These are phyloP conservation scores for Noctuana brunneofusca DNA, from an alignment of 2,888 invertebrate genomes.

Conservation along the genomic window DNA sequence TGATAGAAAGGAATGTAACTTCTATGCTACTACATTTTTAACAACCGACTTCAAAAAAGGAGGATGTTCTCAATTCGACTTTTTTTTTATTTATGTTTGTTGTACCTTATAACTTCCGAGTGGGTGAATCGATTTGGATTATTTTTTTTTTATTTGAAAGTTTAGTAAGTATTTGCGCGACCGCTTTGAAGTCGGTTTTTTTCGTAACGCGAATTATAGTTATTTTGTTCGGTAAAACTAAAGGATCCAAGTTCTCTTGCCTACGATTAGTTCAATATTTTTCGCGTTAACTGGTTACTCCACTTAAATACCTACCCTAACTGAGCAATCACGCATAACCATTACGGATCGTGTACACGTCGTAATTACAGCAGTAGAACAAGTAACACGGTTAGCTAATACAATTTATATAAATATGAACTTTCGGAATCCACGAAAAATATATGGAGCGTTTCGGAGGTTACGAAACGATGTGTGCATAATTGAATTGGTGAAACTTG, in stretches of 20 bases:
- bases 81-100: no score
- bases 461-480: slow-evolving; percentile 20
- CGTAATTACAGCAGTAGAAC: slow-evolving; percentile 21
- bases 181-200: no score
- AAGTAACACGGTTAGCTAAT: slow-evolving; percentile 27
- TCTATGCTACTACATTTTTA: no score
- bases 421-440: slow-evolving; percentile 30
- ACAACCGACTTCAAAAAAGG: no score
- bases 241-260: neutral
- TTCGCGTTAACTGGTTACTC: slow-evolving; percentile 11
- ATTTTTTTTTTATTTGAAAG: no score
- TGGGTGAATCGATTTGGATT: no score
- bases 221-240: neutral
- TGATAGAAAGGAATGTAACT: no score
- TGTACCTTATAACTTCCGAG: no score
- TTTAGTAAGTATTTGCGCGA: no score
- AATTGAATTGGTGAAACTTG: slow-evolving; percentile 21
- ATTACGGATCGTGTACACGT: slow-evolving; percentile 1
- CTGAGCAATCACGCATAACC: slow-evolving; percentile 25
- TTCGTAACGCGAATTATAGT: no score
- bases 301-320: slow-evolving; percentile 1
- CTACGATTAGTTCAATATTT: neutral
- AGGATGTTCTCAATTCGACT: no score
- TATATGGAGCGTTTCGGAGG: slow-evolving; percentile 30
- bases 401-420: slow-evolving; percentile 33